These are phyloP conservation scores for Theretra japonica DNA, from an alignment of 2,888 invertebrate species.

Conservation along the genomic window DNA sequence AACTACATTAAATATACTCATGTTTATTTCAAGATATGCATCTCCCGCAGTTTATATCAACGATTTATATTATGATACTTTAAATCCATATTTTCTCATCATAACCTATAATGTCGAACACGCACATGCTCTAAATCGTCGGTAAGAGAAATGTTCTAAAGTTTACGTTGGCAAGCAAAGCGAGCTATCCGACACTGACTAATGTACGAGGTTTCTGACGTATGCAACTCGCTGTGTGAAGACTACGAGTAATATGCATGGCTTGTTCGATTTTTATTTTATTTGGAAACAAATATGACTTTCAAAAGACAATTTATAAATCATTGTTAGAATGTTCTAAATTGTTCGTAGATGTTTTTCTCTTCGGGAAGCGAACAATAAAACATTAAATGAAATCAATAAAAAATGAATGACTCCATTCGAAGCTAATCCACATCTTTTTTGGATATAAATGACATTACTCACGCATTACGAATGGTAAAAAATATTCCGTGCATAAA, in stretches of 20 bases:
- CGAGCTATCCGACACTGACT: background rate
- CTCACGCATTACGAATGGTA: background rate
- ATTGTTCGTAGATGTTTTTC: no score
- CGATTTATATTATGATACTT: no score
- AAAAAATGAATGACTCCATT: no score
- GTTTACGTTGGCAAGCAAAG: background rate
- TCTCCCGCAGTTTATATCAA: no score
- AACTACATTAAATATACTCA: no score
- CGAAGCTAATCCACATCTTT: no score
- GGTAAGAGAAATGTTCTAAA: background rate
- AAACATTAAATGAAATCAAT: no score
- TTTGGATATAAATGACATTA: background rate
- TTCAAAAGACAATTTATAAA: background rate
- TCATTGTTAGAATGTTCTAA: no score
- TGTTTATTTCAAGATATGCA: no score
- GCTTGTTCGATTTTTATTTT: background rate
- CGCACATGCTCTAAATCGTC: background rate
- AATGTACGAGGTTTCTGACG: conserved; percentile 9
- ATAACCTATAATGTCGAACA: background rate
- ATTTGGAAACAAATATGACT: background rate
- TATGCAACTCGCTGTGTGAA: background rate
- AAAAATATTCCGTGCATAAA: background rate
- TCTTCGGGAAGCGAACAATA: no score
- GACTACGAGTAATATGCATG: conserved; percentile 1
- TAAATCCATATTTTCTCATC: no score